phyloP scores from a whole-genome alignment of 2,888 invertebrate genomes.

The Rapana venosa region DNA sequence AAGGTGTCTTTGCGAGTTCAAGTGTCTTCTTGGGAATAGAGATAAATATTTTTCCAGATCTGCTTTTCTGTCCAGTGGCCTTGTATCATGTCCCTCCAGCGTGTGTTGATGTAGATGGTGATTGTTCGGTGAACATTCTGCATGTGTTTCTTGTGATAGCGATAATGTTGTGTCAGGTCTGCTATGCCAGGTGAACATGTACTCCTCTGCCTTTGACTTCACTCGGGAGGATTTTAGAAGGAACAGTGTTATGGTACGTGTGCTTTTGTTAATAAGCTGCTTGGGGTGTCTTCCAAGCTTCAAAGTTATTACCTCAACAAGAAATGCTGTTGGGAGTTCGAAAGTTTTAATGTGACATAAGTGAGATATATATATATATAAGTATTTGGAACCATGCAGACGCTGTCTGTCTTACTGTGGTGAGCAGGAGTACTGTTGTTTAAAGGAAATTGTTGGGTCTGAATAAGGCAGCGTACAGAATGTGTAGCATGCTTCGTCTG shows the following conservation, averaged over 20 bases:
- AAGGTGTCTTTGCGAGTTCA: background rate
- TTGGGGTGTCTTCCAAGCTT: background rate
- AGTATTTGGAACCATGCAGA: no score
- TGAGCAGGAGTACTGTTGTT: no score
- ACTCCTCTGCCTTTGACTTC: no score
- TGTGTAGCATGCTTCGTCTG: no score
- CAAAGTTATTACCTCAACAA: background rate
- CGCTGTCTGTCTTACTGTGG: no score
- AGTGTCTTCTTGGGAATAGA: slow-evolving; percentile 6
- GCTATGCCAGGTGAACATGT: background rate
- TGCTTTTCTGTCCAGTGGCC: background rate
- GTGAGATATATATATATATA: no score
- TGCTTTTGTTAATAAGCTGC: background rate
- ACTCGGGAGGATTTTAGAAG: background rate
- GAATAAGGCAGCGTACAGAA: no score
- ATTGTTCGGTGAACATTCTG: background rate
- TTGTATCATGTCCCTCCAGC: background rate
- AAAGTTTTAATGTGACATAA: no score
- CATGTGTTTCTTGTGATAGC: background rate
- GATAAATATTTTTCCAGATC: background rate
- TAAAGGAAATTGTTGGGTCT: no score
- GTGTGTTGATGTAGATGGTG: background rate
- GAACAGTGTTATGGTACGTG: background rate
- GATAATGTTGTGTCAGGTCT: background rate
- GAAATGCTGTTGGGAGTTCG: no score